phyloP scores from a whole-genome alignment of 2,888 invertebrate species.

The Ernsta delagoae region DNA sequence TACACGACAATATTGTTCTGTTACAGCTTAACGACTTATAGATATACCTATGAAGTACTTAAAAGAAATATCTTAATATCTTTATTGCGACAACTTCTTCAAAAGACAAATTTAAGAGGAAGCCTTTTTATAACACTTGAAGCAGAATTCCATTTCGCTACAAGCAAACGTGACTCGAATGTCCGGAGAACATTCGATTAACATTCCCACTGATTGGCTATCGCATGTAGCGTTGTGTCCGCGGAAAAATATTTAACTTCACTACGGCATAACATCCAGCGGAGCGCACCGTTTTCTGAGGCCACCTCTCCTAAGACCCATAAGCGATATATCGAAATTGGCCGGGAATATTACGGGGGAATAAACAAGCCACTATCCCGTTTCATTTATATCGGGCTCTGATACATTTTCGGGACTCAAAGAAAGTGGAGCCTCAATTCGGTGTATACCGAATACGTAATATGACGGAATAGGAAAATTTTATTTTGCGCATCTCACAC shows the following conservation, averaged over 20 bases:
- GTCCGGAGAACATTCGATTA: slow-evolving; percentile 18
- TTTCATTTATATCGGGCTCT: slow-evolving; percentile 40
- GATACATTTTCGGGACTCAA: slow-evolving; percentile 19
- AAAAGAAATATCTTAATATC: too few species aligned
- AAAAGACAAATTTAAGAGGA: background rate
- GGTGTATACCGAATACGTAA: slow-evolving; percentile 29
- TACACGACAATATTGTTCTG: background rate
- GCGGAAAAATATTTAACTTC: slow-evolving; percentile 31
- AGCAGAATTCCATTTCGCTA: background rate
- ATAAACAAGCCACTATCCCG: slow-evolving; percentile 41
- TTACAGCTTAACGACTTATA: too few species aligned
- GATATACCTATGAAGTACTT: too few species aligned
- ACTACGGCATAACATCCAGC: slow-evolving; percentile 14
- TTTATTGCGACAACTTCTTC: too few species aligned
- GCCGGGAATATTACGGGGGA: slow-evolving; percentile 41
- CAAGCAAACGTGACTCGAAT: slow-evolving; percentile 5
- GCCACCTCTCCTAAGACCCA: slow-evolving; percentile 34
- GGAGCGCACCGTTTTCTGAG: slow-evolving; percentile 15
- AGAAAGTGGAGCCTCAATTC: slow-evolving; percentile 36
- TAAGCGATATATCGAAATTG: slow-evolving; percentile 49
- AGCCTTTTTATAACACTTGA: background rate
- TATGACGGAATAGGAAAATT: slow-evolving; percentile 58
- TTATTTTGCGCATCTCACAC: slow-evolving; percentile 64
- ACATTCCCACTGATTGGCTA: slow-evolving; percentile 21
- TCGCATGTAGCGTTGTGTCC: slow-evolving; percentile 1